Evolutionary conservation across 2,888 invertebrate genomes (phyloP).

Genomic region (Bombylius discolor): DNA sequence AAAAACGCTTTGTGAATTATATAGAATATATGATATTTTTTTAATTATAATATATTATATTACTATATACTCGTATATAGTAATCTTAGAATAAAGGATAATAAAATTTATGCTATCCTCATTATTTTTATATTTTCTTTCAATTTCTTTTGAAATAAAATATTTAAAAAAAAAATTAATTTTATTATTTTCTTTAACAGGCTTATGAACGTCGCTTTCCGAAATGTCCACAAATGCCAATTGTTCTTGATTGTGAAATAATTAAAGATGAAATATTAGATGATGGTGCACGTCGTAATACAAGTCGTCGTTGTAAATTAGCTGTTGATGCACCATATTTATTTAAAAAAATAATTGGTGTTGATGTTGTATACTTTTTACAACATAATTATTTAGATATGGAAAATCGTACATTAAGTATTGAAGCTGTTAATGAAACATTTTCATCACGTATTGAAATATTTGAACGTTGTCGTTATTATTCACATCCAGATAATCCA

Average conservation of each 20-base stretch:
- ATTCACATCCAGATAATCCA: slow-evolving; percentile 76
- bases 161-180: too few species aligned
- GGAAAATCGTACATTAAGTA: slow-evolving; percentile 62
- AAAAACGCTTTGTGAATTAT: too few species aligned
- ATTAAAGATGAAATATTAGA: slow-evolving; percentile 61
- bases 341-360: slow-evolving; percentile 87
- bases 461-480: slow-evolving; percentile 62
- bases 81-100: too few species aligned
- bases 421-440: slow-evolving; percentile 86
- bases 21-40: too few species aligned
- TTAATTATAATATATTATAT: too few species aligned
- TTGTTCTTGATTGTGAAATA: slow-evolving; percentile 78
- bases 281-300: slow-evolving; percentile 64
- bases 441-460: slow-evolving; percentile 73
- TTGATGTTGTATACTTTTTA: slow-evolving; percentile 79
- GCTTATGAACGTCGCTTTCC: slow-evolving; percentile 92
- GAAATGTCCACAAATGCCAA: slow-evolving; percentile 85
- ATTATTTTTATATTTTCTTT: too few species aligned
- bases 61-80: too few species aligned
- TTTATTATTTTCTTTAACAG: slow-evolving; percentile 41
- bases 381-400: slow-evolving; percentile 81
- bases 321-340: slow-evolving; percentile 90
- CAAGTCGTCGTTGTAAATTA: slow-evolving; percentile 75
- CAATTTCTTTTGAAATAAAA: too few species aligned
- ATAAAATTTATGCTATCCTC: too few species aligned